These are phyloP conservation scores for Ypsolopha sequella DNA, from an alignment of 2,888 invertebrate genomes.

Conservation along the genomic window DNA sequence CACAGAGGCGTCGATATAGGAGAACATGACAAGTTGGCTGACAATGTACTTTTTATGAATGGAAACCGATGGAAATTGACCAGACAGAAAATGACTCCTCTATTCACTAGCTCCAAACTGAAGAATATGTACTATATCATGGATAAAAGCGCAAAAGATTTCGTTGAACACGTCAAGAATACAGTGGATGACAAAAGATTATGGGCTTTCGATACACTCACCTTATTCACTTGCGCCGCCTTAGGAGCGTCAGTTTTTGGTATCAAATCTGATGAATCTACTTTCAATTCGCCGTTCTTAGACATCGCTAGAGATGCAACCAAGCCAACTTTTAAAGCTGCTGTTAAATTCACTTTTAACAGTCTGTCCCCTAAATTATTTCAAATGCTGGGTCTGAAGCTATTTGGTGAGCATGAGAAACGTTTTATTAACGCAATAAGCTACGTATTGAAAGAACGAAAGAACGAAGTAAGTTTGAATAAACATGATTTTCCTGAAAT, in stretches of 20 bases:
- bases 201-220: slow-evolving; percentile 21
- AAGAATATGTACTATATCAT: slow-evolving; percentile 45
- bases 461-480: slow-evolving; percentile 22
- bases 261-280: slow-evolving; percentile 28
- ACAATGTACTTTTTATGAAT: slow-evolving; percentile 38
- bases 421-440: slow-evolving; percentile 41
- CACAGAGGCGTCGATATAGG: slow-evolving; percentile 31
- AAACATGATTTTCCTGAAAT: slow-evolving; percentile 42
- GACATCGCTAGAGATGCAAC: slow-evolving; percentile 20
- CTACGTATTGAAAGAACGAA: slow-evolving; percentile 28
- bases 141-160: slow-evolving; percentile 37
- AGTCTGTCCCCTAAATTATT: slow-evolving; percentile 16
- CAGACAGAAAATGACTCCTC: slow-evolving; percentile 38
- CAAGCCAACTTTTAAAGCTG: slow-evolving; percentile 14
- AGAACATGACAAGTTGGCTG: slow-evolving; percentile 29
- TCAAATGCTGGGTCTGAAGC: slow-evolving; percentile 22
- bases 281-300: slow-evolving; percentile 38
- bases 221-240: slow-evolving; percentile 28
- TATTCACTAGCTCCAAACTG: slow-evolving; percentile 42
- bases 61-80: slow-evolving; percentile 42
- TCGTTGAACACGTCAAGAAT: slow-evolving; percentile 24
- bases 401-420: slow-evolving; percentile 28
- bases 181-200: slow-evolving; percentile 22
- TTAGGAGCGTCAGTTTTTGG: slow-evolving; percentile 47
- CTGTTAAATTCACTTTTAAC: slow-evolving; percentile 22